Conservation (phyloP, 2,113 vertebrate species). For the Istiophorus platypterus region DNA sequence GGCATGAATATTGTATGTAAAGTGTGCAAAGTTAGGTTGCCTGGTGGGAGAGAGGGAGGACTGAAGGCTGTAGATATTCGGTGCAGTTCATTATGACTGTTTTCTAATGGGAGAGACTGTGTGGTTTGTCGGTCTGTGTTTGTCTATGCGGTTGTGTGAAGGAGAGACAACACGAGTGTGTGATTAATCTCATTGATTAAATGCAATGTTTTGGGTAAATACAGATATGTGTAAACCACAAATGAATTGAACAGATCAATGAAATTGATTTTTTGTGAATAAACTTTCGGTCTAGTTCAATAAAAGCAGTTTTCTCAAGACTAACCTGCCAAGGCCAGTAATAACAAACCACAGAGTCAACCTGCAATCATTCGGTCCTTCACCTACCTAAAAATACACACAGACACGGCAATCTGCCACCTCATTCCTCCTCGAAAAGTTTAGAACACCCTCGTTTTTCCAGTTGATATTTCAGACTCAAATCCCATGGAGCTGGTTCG, state of each 20-base stretch:
- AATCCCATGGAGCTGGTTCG: too few species aligned
- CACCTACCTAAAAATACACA: constrained; percentile 15
- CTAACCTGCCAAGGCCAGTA: constrained; percentile 63
- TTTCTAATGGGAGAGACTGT: constrained; percentile 67
- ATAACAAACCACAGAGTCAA: constrained; percentile 65
- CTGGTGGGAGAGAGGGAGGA: constrained; percentile 82
- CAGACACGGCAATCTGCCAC: background rate
- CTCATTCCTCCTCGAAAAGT: constrained; percentile 18
- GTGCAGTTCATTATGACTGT: constrained; percentile 74
- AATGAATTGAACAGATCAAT: constrained; percentile 75
- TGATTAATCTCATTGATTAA: constrained; percentile 80
- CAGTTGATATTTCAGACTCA: too few species aligned
- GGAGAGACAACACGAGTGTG: constrained; percentile 54
- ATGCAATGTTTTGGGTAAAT: constrained; percentile 79
- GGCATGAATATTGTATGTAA: constrained; percentile 97
- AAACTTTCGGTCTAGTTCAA: constrained; percentile 68
- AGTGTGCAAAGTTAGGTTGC: constrained; percentile 91
- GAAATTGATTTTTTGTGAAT: constrained; percentile 69
- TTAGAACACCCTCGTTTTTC: background rate
- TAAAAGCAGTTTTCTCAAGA: constrained; percentile 59
- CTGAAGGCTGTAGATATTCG: constrained; percentile 67
- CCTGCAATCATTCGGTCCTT: constrained; percentile 29
- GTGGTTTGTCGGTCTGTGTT: constrained; percentile 43
- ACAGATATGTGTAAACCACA: constrained; percentile 70
- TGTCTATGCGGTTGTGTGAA: constrained; percentile 33